Conservation (phyloP, 2,113 vertebrate genomes). For the Spheniscus mendiculus region DNA sequence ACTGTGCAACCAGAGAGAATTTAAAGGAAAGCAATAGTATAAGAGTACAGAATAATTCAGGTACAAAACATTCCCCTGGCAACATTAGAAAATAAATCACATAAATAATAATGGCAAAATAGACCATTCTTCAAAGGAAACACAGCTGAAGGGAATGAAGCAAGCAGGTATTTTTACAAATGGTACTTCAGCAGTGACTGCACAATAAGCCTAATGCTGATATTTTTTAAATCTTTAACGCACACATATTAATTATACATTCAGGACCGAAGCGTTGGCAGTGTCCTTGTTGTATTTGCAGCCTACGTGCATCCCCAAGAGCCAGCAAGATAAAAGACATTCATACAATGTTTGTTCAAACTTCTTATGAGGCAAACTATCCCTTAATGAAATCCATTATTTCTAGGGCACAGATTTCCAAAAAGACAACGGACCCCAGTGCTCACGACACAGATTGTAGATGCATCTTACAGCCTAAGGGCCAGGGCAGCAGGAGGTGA, state of each 20-base stretch:
- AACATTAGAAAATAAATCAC: slow-evolving; percentile 54
- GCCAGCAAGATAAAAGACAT: slow-evolving; percentile 42
- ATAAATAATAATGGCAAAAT: slow-evolving; percentile 53
- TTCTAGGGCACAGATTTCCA: neutral
- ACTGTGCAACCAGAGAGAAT: neutral
- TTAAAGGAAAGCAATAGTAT: slow-evolving; percentile 12
- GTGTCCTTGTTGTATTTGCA: slow-evolving; percentile 1
- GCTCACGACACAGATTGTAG: neutral
- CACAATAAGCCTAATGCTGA: slow-evolving; percentile 23
- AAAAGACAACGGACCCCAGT: neutral
- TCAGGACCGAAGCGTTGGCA: neutral
- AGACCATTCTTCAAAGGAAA: slow-evolving; percentile 59
- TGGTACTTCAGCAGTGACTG: neutral
- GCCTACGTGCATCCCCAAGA: neutral
- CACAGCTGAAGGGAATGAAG: slow-evolving; percentile 25
- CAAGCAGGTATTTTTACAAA: slow-evolving; percentile 42
- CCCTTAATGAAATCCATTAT: slow-evolving; percentile 60
- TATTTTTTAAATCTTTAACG: neutral
- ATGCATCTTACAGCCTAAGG: neutral
- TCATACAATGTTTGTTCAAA: neutral
- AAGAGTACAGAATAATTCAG: slow-evolving; percentile 30
- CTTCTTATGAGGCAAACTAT: neutral
- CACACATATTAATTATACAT: slow-evolving; percentile 62
- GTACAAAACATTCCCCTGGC: slow-evolving; percentile 50
- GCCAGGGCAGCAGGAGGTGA: neutral